These are phyloP conservation scores for Terrapene triunguis DNA, from an alignment of 2,113 vertebrate species.

Conservation along the genomic window DNA sequence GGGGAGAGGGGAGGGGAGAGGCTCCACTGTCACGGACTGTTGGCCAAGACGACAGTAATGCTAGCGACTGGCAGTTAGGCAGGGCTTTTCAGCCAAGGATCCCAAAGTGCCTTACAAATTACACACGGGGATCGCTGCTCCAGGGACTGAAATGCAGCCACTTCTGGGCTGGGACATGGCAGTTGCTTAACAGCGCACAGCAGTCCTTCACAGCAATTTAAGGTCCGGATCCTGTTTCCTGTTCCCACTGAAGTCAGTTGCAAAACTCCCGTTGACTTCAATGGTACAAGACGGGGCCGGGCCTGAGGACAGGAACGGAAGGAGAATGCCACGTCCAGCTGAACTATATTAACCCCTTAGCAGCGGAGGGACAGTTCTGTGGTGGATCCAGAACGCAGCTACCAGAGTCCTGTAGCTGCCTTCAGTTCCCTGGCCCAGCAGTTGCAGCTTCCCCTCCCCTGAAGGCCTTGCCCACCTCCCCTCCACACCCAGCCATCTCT, in stretches of 20 bases:
- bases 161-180: background rate
- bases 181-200: background rate
- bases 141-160: background rate
- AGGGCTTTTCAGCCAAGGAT: background rate
- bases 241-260: fast-evolving
- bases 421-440: background rate
- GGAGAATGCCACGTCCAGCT: background rate
- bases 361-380: background rate
- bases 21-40: background rate
- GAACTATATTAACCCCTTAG: background rate
- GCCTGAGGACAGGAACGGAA: background rate
- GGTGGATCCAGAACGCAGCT: background rate
- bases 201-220: background rate
- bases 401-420: background rate
- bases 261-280: background rate
- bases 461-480: background rate
- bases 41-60: background rate
- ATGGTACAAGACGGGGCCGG: background rate
- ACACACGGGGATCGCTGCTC: background rate
- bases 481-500: background rate
- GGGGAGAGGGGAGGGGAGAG: background rate
- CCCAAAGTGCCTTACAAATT: background rate
- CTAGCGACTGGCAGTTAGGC: background rate
- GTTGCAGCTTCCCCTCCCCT: background rate
- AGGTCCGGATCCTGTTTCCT: background rate